Evolutionary conservation across 1,140 invertebrate genomes (phyloP).

Genomic region (Pseudomyrmex pallidus): DNA sequence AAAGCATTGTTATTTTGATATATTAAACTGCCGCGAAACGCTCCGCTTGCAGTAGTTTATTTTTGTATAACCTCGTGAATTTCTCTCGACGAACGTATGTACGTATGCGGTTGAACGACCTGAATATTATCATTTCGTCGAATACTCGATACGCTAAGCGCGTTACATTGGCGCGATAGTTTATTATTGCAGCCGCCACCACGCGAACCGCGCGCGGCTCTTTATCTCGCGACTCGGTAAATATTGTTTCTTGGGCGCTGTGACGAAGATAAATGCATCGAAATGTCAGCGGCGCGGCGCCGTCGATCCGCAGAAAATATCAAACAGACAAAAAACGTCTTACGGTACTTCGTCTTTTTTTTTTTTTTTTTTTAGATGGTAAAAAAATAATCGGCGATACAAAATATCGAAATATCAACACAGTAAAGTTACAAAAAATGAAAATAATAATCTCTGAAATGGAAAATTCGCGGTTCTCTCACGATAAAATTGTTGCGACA

Average conservation of each 20-base stretch:
- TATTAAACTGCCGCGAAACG: not conserved
- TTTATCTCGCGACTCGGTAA: conserved; percentile 57
- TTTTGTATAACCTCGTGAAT: conserved; percentile 16
- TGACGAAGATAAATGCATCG: conserved; percentile 63
- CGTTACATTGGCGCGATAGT: conserved; percentile 50
- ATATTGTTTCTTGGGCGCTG: conserved; percentile 57
- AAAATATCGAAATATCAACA: not conserved
- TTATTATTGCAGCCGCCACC: conserved; percentile 46
- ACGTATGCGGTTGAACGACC: conserved; percentile 50
- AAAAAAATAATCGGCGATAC: not conserved
- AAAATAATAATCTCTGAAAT: not conserved
- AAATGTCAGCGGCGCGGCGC: conserved; percentile 49
- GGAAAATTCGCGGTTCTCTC: too few relatives aligned
- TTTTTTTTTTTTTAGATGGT: not conserved
- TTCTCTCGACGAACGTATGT: not conserved
- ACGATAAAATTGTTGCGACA: too few relatives aligned
- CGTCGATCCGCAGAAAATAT: conserved; percentile 44
- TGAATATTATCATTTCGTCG: conserved; percentile 60
- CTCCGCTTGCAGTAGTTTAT: not conserved
- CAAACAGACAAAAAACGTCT: conserved; percentile 16
- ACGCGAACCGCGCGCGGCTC: conserved; percentile 45
- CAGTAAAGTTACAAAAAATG: not conserved
- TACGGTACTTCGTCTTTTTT: conserved; percentile 11
- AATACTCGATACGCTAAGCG: conserved; percentile 51
- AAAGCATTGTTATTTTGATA: not conserved